Percentiles rank a stretch among this genome's conserved stretches.
Conservation (phyloP, 35 echinoderm and acorn worm species). For the Nesometra sesokonis region DNA sequence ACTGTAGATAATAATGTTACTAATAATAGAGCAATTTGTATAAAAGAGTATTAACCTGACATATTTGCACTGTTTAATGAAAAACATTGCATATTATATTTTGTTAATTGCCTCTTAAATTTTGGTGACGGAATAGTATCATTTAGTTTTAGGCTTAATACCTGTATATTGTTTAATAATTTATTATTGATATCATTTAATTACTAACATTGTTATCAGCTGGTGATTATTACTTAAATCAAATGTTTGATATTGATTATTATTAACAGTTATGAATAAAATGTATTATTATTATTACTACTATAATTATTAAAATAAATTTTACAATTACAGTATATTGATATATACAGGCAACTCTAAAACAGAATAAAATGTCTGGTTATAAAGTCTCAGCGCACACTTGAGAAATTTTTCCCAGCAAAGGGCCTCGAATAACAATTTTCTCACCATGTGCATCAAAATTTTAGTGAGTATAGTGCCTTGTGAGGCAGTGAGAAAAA, state of each 20-base stretch:
- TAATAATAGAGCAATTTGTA: slow-evolving; percentile 3
- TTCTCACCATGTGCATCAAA: too few species aligned
- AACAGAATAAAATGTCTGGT: too few species aligned
- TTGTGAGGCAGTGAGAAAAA: too few species aligned
- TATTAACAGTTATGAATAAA: too few species aligned
- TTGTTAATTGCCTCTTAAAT: neutral
- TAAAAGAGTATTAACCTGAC: neutral
- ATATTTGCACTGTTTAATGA: neutral
- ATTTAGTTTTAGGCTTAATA: neutral
- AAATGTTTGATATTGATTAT: neutral
- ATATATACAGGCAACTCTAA: too few species aligned
- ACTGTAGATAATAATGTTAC: neutral
- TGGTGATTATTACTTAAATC: neutral
- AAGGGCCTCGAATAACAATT: too few species aligned
- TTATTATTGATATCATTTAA: neutral
- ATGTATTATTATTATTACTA: too few species aligned
- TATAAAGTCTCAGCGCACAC: too few species aligned
- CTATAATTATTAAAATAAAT: too few species aligned
- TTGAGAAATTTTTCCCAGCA: too few species aligned
- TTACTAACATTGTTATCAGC: neutral
- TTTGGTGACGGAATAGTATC: neutral
- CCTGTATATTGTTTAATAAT: neutral
- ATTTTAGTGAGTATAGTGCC: too few species aligned
- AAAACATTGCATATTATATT: neutral
- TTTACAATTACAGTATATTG: too few species aligned